Evolutionary conservation across 2,797 vertebrate species (phyloP), one percentile per base, ranked within the genome.

Genomic region (Hypotaenidia philippensis): DNA sequence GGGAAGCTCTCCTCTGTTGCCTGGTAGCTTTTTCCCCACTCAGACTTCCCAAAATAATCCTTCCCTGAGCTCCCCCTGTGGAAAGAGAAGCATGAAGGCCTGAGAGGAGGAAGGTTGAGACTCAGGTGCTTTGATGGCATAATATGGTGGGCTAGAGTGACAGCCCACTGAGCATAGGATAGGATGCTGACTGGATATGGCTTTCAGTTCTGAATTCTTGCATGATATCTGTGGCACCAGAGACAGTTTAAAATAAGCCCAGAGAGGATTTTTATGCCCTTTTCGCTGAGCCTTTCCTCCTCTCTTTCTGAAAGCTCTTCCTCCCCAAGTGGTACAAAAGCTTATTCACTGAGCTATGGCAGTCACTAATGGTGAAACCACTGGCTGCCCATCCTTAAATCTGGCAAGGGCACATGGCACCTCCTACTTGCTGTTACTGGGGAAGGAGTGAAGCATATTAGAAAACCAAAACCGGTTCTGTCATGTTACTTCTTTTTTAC

Each of bases 131-230:
- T 87, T 47, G 23, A 29, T 27, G 45, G 17, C 18, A n/a, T 20
- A n/a, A 60, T 34, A 32, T 5, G 14, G 14, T 53, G 17, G 1
- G 52, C 56, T 61, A 22, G 36, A 60, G 10, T 57, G 41, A 84
- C 21, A 56, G 45, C 22, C 13, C 50, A 44, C 25, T 50, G 0
- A 0, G 56, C 7, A 10, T 12, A 65, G 27, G 8, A 68, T 1
- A 1, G 20, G n/a, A 50, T n/a, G n/a, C 14, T 83, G 36, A 4
- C 44, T 82, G 23, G 32, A 53, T 72, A 6, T 63, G n/a, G 13
- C 18, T 89, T 77, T 79, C 52, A 70, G 14, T 18, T 83, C 65
- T 69, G 32, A 69, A 79, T 16, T 6, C 49, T 60, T 68, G 36
- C 10, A 13, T 22, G 11, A 13, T 31, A 15, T 20, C 25, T 68